Percentiles rank a stretch among this genome's conserved stretches.
phyloP scores from a whole-genome alignment of 2,888 invertebrate species.

The Hypomecis atomaria region DNA sequence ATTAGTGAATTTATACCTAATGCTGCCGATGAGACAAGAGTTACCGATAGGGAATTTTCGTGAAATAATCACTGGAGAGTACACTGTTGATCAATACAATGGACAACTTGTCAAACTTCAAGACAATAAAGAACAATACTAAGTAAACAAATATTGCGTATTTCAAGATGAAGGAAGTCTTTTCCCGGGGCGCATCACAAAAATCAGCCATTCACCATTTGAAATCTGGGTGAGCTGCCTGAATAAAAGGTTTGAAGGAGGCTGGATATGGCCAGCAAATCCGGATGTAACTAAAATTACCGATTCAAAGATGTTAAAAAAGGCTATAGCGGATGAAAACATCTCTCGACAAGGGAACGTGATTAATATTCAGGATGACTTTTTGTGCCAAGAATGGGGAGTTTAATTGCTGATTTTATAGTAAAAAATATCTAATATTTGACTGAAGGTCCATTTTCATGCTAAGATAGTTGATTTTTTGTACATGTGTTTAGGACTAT shows the following conservation, averaged over 20 bases:
- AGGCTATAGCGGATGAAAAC: slow-evolving; percentile 32
- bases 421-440: slow-evolving; percentile 10
- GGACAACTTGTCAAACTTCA: slow-evolving; percentile 26
- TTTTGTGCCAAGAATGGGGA: slow-evolving; percentile 30
- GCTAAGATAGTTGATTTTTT: slow-evolving; percentile 10
- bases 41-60: slow-evolving; percentile 21
- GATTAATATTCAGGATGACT: slow-evolving; percentile 34
- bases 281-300: slow-evolving; percentile 30
- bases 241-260: slow-evolving; percentile 36
- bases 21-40: slow-evolving; percentile 23
- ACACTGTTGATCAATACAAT: slow-evolving; percentile 25
- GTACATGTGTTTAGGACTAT: not conserved
- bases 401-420: slow-evolving; percentile 22
- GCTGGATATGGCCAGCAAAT: slow-evolving; percentile 35
- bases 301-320: slow-evolving; percentile 25
- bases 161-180: slow-evolving; percentile 33
- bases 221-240: slow-evolving; percentile 31
- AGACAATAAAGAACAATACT: slow-evolving; percentile 21
- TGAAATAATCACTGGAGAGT: slow-evolving; percentile 29
- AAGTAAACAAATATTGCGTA: slow-evolving; percentile 34
- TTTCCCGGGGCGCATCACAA: slow-evolving; percentile 28
- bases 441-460: slow-evolving; percentile 6
- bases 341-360: slow-evolving; percentile 34
- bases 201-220: slow-evolving; percentile 27
- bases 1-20: slow-evolving; percentile 23